Evolutionary conservation across 1,140 invertebrate species (phyloP), one percentile per base, ranked within the genome.

Genomic region (Wiebesia pumilae): DNA sequence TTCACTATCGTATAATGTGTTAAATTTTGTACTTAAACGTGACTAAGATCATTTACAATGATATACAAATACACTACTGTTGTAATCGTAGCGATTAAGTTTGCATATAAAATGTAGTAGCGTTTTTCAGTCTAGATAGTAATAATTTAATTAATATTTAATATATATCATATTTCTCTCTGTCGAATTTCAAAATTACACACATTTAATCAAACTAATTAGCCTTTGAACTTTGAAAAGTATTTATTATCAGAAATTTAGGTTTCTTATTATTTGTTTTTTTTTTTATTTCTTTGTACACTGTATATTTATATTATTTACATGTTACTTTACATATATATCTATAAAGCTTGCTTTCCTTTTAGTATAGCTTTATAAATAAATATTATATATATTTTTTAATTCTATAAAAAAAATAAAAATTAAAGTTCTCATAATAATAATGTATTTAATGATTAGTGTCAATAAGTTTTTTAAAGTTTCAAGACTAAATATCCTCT

Each of bases 1-100:
- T 85, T 75, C 16, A 40, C 16, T 35, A 47, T 86, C 79, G 47
- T 78, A 81, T 81, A 86, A 81, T 86, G 43, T 67, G 79, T 33
- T 69, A 33, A 62, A 85, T 80, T 85, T 67, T 81, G 65, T 40
- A 43, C 78, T 80, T 67, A 33, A 38, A 85, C 58, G 81, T 54
- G 67, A 80, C 30, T 35, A 51, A 14, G 38, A 35, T 62, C 2
- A 80, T 33, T 54, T 33, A 35, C 12, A 40, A 47, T 21, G 35
- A 62, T 38, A 24, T 30, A 47, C 12, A 47, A 47, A 7, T 12
- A 14, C 30, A 71, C 27, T 69, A 51, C 9, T 65, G 51, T 65
- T 65, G 40, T 40, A 43, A 24, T 73, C 3, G 16, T 65, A 27
- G 30, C 35, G 62, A 80, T 85, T 69, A 80, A 40, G 67, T 69